Conservation (phyloP, 2,888 invertebrate genomes). For the Dynastes maya region DNA sequence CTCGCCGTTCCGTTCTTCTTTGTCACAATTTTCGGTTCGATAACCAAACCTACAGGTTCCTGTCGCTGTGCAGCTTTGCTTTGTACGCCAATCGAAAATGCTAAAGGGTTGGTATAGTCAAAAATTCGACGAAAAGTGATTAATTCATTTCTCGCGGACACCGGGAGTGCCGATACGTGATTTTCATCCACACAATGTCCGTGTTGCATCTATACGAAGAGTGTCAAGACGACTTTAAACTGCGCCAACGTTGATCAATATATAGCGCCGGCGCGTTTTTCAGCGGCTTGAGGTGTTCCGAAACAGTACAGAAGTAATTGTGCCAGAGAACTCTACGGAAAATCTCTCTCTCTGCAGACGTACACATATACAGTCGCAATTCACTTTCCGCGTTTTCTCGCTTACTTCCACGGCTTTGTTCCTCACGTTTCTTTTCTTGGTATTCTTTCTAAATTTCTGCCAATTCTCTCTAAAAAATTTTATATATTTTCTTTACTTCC, state of each 20-base stretch:
- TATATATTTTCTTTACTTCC: not conserved
- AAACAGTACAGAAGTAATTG: slow-evolving; percentile 52
- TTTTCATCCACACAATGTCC: not conserved
- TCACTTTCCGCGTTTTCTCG: slow-evolving; percentile 19
- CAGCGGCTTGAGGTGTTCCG: slow-evolving; percentile 49
- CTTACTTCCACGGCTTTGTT: not conserved
- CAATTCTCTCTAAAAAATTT: slow-evolving; percentile 7
- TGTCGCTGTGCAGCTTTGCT: not conserved
- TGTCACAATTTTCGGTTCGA: not conserved
- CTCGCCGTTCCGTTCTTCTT: not conserved
- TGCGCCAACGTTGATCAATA: slow-evolving; percentile 57
- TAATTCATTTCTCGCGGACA: not conserved
- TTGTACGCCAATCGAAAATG: not conserved
- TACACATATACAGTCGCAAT: not conserved
- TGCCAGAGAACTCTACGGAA: slow-evolving; percentile 35
- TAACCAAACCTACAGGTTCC: not conserved
- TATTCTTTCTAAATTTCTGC: slow-evolving; percentile 1
- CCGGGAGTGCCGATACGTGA: not conserved
- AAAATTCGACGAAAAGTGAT: not conserved
- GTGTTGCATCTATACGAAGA: not conserved
- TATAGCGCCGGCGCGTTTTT: slow-evolving; percentile 57
- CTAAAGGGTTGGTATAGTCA: not conserved
- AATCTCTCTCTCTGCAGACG: slow-evolving; percentile 20
- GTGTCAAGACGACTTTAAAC: slow-evolving; percentile 35
- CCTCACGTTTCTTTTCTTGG: slow-evolving; percentile 9